These are phyloP conservation scores for Xiphophorus hellerii DNA, from an alignment of 2,113 vertebrate genomes.

Conservation along the genomic window DNA sequence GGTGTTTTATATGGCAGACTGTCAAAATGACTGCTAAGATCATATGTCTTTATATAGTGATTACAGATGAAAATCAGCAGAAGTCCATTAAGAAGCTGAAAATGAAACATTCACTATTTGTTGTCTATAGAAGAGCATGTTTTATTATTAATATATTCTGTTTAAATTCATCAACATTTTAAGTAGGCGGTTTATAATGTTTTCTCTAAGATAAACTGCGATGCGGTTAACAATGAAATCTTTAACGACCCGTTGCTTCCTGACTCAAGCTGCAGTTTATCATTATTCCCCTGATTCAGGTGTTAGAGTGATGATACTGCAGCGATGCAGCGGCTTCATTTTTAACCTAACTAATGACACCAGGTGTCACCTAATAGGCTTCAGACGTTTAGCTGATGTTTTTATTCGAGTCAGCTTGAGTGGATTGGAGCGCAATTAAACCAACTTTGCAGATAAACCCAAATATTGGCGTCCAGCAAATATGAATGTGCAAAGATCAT, in stretches of 20 bases:
- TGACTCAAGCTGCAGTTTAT: constrained; percentile 21
- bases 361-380: constrained; percentile 1
- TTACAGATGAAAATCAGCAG: too few species aligned
- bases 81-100: too few species aligned
- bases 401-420: constrained; percentile 3
- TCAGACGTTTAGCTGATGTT: background rate
- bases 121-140: constrained; percentile 9
- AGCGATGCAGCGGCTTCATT: background rate
- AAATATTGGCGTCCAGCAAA: background rate
- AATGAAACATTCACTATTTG: constrained; percentile 27
- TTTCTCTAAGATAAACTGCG: constrained; percentile 27
- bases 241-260: constrained; percentile 20
- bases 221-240: constrained; percentile 39
- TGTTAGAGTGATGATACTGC: background rate
- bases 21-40: constrained; percentile 31
- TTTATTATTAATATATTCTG: constrained; percentile 47
- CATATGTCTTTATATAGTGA: constrained; percentile 7
- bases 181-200: constrained; percentile 14
- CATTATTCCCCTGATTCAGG: constrained; percentile 15
- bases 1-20: constrained; percentile 45
- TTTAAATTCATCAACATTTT: constrained; percentile 34
- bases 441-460: background rate
- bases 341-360: constrained; percentile 4
- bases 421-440: background rate
- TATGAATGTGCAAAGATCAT: background rate